Evolutionary conservation across 92 coral and sea anemone genomes (phyloP), one percentile per base, ranked within the genome.

Genomic region (Parazoanthus swiftii): DNA sequence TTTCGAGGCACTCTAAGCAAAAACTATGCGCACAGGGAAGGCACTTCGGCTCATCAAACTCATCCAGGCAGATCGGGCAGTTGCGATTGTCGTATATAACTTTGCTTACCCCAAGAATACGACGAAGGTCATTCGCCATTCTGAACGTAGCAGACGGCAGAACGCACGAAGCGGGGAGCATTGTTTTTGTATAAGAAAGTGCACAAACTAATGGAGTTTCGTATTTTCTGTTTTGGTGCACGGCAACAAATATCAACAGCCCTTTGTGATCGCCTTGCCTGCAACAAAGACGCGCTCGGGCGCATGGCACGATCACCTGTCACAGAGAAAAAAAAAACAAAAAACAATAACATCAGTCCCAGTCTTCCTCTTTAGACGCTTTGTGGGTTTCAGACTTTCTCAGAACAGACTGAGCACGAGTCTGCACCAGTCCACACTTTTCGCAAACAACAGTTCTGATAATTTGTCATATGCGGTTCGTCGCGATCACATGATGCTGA

Each of bases 111-210:
- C 87, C 87, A 16, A 84, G 87, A 84, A 84, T 44, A 5, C 87
- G 87, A 56, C 87, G 87, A 84, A 84, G 25, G 66, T 84, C 87
- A 48, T 84, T 84, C 48, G 87, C 87, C 87, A 84, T 84, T 84
- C 79, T 84, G 5, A 46, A 46, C 21, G 87, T 51, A 13, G 67
- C 43, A 26, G 87, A 72, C 21, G 87, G 87, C 29, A 84, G 67
- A 71, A 84, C 79, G 26, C 77, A 84, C 79, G 87, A 84, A 70
- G 87, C 87, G 50, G 87, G 87, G 20, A 83, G 86, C 86, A 83
- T 82, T 83, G 86, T 83, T 83, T 25, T 25, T 8, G 63, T 67
- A 1, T 43, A 70, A 67, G 77, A 11, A 38, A 66, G 65, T 33
- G 86, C 73, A 70, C 86, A 44, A n/a, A 39, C 80, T 16, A 76